Evolutionary conservation across 2,113 vertebrate genomes (phyloP).

Genomic region (Galeopterus variegatus): DNA sequence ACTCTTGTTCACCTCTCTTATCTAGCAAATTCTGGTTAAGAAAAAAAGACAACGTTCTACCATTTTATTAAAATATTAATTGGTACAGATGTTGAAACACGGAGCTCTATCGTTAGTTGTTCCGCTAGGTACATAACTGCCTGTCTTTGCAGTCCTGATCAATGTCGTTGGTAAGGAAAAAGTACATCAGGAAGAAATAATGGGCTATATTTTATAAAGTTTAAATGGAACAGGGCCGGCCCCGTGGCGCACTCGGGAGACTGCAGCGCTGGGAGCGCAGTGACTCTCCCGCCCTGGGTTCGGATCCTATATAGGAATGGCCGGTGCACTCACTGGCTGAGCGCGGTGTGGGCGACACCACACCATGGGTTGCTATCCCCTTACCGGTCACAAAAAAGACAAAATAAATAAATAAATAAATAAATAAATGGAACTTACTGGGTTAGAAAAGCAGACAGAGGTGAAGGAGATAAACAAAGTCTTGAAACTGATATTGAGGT

Average conservation of each 20-base stretch:
- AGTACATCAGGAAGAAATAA: background rate
- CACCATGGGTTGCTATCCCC: too few relatives aligned
- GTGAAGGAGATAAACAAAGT: background rate
- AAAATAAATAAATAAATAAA: too few relatives aligned
- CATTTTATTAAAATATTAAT: background rate
- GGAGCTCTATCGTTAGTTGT: background rate
- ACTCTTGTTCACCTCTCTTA: background rate
- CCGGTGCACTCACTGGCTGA: too few relatives aligned
- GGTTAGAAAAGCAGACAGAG: background rate
- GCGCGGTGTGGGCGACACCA: too few relatives aligned
- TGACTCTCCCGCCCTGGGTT: too few relatives aligned
- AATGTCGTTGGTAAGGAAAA: background rate
- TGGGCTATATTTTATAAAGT: background rate
- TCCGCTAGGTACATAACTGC: background rate
- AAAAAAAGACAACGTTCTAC: conserved; percentile 5
- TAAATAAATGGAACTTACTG: background rate
- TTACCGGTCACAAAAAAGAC: too few relatives aligned
- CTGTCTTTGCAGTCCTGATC: background rate
- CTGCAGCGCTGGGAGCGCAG: too few relatives aligned
- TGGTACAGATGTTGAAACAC: background rate
- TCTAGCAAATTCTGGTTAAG: background rate
- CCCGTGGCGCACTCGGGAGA: too few relatives aligned
- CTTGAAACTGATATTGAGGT: background rate
- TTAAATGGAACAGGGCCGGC: conserved; percentile 44
- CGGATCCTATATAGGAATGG: too few relatives aligned